Conservation (phyloP, 2,113 vertebrate species). For the Myotis lucifugus region DNA sequence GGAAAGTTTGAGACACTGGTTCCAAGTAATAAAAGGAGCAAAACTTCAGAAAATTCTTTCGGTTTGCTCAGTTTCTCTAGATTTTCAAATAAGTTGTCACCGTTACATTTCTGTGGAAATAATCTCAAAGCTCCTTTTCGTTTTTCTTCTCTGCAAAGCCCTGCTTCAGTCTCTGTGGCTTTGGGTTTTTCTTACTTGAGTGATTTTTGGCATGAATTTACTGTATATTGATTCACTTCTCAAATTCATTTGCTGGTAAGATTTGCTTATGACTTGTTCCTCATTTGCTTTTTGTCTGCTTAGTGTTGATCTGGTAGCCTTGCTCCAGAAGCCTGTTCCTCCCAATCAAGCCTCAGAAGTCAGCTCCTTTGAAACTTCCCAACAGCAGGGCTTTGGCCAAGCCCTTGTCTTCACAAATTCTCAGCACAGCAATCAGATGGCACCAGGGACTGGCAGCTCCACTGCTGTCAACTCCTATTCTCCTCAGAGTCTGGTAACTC, state of each 20-base stretch:
- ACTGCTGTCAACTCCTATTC: constrained; percentile 89
- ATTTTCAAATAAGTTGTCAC: constrained; percentile 25
- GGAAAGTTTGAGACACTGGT: not conserved
- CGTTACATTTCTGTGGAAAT: not conserved
- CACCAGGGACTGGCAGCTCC: constrained; percentile 88
- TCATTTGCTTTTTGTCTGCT: constrained; percentile 70
- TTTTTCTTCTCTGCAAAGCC: not conserved
- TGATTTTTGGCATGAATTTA: constrained; percentile 27
- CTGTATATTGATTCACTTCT: constrained; percentile 34
- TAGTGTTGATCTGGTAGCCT: constrained; percentile 90
- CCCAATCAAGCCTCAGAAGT: constrained; percentile 85
- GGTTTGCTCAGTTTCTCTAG: not conserved
- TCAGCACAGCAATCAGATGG: constrained; percentile 87
- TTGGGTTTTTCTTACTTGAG: not conserved
- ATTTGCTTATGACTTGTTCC: constrained; percentile 46
- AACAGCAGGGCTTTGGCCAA: constrained; percentile 92
- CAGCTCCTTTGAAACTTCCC: constrained; percentile 86
- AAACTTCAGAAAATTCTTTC: not conserved
- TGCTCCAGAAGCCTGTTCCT: constrained; percentile 90
- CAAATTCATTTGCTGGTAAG: constrained; percentile 3
- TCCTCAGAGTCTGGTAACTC: constrained; percentile 88
- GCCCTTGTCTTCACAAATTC: constrained; percentile 98
- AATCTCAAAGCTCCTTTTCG: not conserved
- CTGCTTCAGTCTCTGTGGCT: not conserved
- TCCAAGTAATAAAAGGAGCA: not conserved